phyloP scores from a whole-genome alignment of 2,113 vertebrate species.

The Syngnathus scovelli region DNA sequence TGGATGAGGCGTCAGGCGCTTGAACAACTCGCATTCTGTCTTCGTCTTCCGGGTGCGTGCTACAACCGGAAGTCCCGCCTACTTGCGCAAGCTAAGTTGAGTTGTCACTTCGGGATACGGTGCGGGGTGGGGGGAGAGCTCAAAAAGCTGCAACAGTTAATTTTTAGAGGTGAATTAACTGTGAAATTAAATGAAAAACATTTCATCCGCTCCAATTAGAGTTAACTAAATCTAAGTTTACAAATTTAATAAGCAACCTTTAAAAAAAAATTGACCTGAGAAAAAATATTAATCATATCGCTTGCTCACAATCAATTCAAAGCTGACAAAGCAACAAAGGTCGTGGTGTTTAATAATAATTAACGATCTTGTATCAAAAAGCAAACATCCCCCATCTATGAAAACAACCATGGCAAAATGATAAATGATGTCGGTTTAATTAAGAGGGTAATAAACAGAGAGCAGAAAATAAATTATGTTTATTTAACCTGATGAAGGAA shows the following conservation, averaged over 20 bases:
- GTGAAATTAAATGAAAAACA: no score
- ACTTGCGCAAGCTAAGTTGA: conserved; percentile 29
- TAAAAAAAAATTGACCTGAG: background rate
- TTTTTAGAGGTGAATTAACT: no score
- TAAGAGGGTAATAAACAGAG: background rate
- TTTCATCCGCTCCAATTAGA: no score
- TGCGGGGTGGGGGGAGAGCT: background rate
- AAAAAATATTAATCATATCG: background rate
- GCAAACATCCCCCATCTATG: conserved; percentile 2
- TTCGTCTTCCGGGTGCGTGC: conserved; percentile 56
- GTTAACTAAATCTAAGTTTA: no score
- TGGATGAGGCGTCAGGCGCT: conserved; percentile 39
- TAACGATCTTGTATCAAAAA: conserved; percentile 13
- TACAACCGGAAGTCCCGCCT: conserved; percentile 63
- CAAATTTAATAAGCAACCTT: no score
- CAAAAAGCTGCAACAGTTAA: no score
- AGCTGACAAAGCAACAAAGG: background rate
- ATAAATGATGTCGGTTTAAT: conserved; percentile 27
- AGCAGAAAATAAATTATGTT: background rate
- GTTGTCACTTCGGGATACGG: conserved; percentile 61
- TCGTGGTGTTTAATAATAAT: background rate
- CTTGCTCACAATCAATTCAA: background rate
- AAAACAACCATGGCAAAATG: conserved; percentile 13
- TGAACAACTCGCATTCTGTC: conserved; percentile 37
- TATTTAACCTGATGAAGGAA: background rate